Evolutionary conservation across 1,140 invertebrate genomes (phyloP).

Genomic region (Euglossa dilemma): DNA sequence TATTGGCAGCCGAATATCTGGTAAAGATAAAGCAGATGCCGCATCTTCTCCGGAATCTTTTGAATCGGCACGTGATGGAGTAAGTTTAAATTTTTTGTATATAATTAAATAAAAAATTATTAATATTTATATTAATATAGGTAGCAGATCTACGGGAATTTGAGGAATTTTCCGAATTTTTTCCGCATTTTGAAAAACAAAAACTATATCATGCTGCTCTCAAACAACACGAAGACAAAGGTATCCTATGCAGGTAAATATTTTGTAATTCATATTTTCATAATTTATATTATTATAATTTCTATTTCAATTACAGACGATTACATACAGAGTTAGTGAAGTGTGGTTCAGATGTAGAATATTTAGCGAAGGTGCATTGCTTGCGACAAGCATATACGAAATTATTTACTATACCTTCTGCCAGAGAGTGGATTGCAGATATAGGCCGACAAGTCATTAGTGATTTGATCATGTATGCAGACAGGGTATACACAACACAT

Average conservation of each 20-base stretch:
- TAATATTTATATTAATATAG: slow-evolving; percentile 81
- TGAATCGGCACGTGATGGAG: slow-evolving; percentile 95
- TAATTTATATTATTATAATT: neutral
- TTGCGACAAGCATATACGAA: slow-evolving; percentile 92
- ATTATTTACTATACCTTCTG: slow-evolving; percentile 87
- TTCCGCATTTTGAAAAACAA: slow-evolving; percentile 89
- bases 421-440: slow-evolving; percentile 92
- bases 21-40: slow-evolving; percentile 77
- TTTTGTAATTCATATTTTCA: neutral
- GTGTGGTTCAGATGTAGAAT: slow-evolving; percentile 95
- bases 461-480: slow-evolving; percentile 93
- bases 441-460: slow-evolving; percentile 94
- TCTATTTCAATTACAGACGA: slow-evolving; percentile 81
- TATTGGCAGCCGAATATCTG: slow-evolving; percentile 74
- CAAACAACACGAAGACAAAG: slow-evolving; percentile 89
- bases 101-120: neutral
- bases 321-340: slow-evolving; percentile 93
- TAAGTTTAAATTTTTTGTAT: slow-evolving; percentile 74
- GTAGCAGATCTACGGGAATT: slow-evolving; percentile 95
- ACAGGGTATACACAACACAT: slow-evolving; percentile 85
- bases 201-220: slow-evolving; percentile 92
- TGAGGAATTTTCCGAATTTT: slow-evolving; percentile 90
- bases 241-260: slow-evolving; percentile 88
- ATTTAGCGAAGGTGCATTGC: slow-evolving; percentile 96
- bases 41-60: slow-evolving; percentile 94